Percentiles rank a stretch among this genome's conserved stretches.
These are phyloP conservation scores for Macrotus californicus DNA, from an alignment of 2,113 vertebrate genomes.

Conservation along the genomic window DNA sequence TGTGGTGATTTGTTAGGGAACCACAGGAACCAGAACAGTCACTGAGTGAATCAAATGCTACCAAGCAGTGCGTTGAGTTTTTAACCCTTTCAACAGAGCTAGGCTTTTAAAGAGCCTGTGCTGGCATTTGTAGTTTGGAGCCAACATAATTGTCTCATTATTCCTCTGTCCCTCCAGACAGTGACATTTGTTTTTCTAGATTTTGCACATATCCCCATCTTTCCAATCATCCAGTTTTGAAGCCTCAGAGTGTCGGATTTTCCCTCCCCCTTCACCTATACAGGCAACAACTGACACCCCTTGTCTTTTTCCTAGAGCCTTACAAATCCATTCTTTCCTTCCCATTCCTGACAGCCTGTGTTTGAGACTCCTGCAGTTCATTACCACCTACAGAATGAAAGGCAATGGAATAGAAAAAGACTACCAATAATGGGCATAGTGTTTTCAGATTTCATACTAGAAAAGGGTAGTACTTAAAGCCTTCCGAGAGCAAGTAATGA, in stretches of 20 bases:
- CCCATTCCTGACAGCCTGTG: neutral
- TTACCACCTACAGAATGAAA: neutral
- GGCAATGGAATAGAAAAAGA: neutral
- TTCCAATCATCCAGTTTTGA: neutral
- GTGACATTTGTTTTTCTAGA: neutral
- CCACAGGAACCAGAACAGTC: neutral
- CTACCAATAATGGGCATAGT: fast-evolving
- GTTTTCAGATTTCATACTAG: neutral
- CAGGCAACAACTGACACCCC: neutral
- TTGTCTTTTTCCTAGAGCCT: neutral
- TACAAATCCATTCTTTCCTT: neutral
- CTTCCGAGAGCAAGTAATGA: neutral
- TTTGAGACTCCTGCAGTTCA: neutral
- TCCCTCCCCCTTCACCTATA: neutral
- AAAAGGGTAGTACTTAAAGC: neutral
- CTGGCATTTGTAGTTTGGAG: neutral
- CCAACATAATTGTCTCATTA: neutral
- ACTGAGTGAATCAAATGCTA: neutral
- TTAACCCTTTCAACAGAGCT: neutral
- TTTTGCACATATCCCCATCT: neutral
- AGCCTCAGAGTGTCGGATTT: neutral
- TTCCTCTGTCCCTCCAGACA: neutral
- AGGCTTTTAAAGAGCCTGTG: neutral
- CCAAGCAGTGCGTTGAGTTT: neutral
- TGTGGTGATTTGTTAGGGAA: neutral